Base-by-base conservation (phyloP, 2,797 vertebrate genomes). In the Enteromius afrohamiltoni region DNA sequence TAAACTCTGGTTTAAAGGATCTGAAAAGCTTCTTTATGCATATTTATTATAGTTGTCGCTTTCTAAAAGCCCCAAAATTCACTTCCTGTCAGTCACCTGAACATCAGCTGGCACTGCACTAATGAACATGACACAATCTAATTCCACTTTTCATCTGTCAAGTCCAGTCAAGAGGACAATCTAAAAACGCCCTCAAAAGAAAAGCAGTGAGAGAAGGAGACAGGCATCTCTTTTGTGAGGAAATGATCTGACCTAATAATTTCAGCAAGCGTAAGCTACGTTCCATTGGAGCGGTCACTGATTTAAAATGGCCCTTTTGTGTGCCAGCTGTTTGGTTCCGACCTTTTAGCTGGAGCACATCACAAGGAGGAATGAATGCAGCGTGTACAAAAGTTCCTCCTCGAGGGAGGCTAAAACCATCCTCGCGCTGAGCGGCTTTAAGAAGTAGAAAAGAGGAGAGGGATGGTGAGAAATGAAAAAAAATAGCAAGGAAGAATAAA, bases 101-200 rank as follows among this genome's bases (percentile, higher is more conserved):
- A 82, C 53, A 55, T 78, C 60, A 73, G 29, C 47, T 74, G 69
- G 68, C 74, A 51, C 60, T 21, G 31, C 68, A 68, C 47, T 67
- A 71, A 71, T 74, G 68, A 70, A 73, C 68, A 79, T 68, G 31
- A 82, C 68, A 21, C 69, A 73, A 83, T 68, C 75, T 47, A 60
- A 85, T 70, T 77, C 64, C 47, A 70, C 49, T 85, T 55, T 74
- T 82, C 58, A 82, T 67, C 74, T 68, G 67, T 77, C 73, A 80
- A 82, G 42, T 76, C 74, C 64, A 81, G 53, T 76, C 74, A 77
- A 81, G 13, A 81, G 74, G 49, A 73, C 67, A 34, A 26, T 76
- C 73, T 58, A 69, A 58, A 17, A 55, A 83, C 0, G 11, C n/a
- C 73, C 73, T 58, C 34, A 23, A 64, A 55, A 23, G 7, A 76